Percentiles rank a stretch among this genome's conserved stretches.
phyloP scores from a whole-genome alignment of 2,113 vertebrate species.

The Zonotrichia leucophrys region DNA sequence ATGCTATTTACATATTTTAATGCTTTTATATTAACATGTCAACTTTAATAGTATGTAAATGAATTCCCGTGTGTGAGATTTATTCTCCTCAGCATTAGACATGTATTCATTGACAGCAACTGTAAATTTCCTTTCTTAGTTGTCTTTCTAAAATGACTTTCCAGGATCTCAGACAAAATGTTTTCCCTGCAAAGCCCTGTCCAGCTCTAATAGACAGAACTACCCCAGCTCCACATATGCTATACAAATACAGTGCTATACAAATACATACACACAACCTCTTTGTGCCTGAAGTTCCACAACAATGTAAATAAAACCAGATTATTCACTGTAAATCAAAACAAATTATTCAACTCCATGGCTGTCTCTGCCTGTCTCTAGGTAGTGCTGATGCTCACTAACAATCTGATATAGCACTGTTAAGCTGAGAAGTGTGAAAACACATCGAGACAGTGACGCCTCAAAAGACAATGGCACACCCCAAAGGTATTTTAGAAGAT shows the following conservation, averaged over 20 bases:
- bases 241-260: not conserved
- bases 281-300: not conserved
- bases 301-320: not conserved
- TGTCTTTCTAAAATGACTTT: not conserved
- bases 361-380: not conserved
- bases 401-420: not conserved
- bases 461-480: not conserved
- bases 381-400: not conserved
- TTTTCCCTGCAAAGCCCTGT: not conserved
- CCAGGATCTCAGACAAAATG: not conserved
- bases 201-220: not conserved
- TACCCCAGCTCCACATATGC: not conserved
- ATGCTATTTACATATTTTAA: conserved; percentile 78
- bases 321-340: not conserved
- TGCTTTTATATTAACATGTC: conserved; percentile 72
- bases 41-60: conserved; percentile 66
- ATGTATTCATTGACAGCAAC: conserved; percentile 10
- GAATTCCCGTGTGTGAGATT: conserved; percentile 35
- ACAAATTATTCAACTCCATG: not conserved
- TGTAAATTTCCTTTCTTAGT: conserved; percentile 19
- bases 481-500: not conserved
- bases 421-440: not conserved
- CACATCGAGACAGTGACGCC: not conserved
- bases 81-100: conserved; percentile 3
- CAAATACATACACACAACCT: not conserved